These are phyloP conservation scores for Talpa occidentalis DNA, from an alignment of 2,113 vertebrate species.

Conservation along the genomic window DNA sequence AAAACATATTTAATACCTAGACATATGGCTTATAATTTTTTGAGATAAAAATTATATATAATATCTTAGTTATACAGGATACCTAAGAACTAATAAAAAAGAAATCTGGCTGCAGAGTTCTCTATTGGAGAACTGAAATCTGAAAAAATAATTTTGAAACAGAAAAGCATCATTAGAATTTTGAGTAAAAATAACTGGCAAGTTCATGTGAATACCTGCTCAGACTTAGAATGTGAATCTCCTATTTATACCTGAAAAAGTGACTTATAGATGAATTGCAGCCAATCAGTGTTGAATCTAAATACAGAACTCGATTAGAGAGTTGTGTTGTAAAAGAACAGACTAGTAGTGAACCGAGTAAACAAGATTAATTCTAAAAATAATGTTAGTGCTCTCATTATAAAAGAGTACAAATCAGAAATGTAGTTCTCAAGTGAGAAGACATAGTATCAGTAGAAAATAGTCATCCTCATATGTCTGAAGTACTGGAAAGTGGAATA, in stretches of 20 bases:
- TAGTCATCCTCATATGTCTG: background rate
- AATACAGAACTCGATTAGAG: background rate
- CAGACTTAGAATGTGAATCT: background rate
- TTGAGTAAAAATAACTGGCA: background rate
- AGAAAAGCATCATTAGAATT: background rate
- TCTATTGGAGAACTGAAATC: background rate
- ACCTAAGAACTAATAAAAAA: background rate
- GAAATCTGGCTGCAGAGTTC: background rate
- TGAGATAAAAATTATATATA: background rate
- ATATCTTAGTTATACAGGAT: background rate
- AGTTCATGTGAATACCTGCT: background rate
- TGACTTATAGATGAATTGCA: background rate
- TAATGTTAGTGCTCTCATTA: background rate
- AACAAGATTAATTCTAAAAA: background rate
- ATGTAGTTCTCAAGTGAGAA: background rate
- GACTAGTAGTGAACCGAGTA: background rate
- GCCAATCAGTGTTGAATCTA: background rate
- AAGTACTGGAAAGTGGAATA: background rate
- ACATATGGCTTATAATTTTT: background rate
- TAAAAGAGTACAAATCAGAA: background rate
- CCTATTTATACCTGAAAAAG: background rate
- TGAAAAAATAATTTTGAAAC: background rate
- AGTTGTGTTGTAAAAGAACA: background rate
- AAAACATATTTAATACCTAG: background rate
- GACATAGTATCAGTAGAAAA: background rate